These are phyloP conservation scores for Gastrophysa polygoni DNA, from an alignment of 2,888 invertebrate species.

Conservation along the genomic window DNA sequence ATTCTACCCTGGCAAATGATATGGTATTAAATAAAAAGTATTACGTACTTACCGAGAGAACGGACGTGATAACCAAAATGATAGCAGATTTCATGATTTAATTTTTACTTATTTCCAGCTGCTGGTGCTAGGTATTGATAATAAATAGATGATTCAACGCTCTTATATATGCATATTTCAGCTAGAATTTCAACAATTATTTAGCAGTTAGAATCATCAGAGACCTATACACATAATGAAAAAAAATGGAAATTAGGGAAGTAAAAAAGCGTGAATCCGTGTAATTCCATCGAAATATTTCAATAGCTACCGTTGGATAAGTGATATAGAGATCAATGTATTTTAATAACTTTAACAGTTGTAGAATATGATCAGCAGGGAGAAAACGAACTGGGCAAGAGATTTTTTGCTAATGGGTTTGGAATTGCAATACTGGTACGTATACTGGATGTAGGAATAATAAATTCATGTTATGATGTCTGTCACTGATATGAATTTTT, in stretches of 20 bases:
- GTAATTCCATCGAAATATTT: background rate
- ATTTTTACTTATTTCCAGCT: background rate
- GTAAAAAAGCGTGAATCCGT: background rate
- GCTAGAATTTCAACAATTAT: no score
- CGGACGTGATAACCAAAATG: background rate
- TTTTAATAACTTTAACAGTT: background rate
- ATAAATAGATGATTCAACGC: background rate
- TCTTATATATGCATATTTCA: background rate
- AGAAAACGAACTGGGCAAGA: background rate
- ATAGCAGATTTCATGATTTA: background rate
- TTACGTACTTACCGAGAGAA: background rate
- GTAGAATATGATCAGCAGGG: background rate
- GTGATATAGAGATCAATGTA: background rate
- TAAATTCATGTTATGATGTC: no score
- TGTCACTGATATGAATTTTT: no score
- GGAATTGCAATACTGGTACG: no score
- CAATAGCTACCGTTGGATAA: background rate
- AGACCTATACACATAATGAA: background rate
- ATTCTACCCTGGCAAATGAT: no score
- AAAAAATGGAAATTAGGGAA: background rate
- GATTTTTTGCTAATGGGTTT: no score
- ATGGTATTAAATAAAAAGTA: no score
- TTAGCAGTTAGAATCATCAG: background rate
- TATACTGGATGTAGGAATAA: no score
- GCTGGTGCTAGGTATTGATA: background rate